Conservation (phyloP, 2,797 vertebrate species). For the Adelosebastes latens region DNA sequence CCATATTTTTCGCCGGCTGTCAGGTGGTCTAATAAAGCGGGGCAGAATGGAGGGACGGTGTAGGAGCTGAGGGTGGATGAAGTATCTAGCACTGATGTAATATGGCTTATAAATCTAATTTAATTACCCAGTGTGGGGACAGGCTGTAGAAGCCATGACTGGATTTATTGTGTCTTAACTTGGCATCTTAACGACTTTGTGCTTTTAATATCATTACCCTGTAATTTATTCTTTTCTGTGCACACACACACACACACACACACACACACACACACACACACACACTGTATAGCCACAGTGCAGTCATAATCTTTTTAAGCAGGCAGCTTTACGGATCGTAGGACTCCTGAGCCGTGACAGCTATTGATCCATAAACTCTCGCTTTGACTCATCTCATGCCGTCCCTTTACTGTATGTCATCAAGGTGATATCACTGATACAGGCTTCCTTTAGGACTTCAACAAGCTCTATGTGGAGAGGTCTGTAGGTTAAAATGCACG, state of each 20-base stretch:
- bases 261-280: neutral
- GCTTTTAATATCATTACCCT: constrained; percentile 99
- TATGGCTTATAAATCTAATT: constrained; percentile 98
- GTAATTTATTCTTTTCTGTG: constrained; percentile 94
- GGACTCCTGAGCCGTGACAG: constrained; percentile 62
- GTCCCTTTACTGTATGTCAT: constrained; percentile 35
- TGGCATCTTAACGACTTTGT: constrained; percentile 98
- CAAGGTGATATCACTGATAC: constrained; percentile 39
- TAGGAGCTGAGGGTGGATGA: constrained; percentile 79
- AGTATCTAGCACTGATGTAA: constrained; percentile 98
- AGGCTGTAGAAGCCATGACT: constrained; percentile 92
- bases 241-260: constrained; percentile 45
- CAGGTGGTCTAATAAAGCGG: constrained; percentile 96
- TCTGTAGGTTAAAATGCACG: neutral
- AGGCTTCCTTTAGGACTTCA: constrained; percentile 19
- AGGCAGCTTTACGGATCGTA: constrained; percentile 67
- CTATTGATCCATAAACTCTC: constrained; percentile 71
- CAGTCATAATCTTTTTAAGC: constrained; percentile 73
- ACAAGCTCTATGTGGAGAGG: neutral
- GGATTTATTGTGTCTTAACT: constrained; percentile 97
- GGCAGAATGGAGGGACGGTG: constrained; percentile 88
- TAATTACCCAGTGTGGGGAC: constrained; percentile 97
- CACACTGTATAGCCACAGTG: constrained; percentile 45
- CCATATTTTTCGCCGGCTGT: constrained; percentile 93
- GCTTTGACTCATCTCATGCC: constrained; percentile 46